These are phyloP conservation scores for Brachyrhaphis roseni DNA, from an alignment of 2,797 vertebrate species.

Conservation along the genomic window DNA sequence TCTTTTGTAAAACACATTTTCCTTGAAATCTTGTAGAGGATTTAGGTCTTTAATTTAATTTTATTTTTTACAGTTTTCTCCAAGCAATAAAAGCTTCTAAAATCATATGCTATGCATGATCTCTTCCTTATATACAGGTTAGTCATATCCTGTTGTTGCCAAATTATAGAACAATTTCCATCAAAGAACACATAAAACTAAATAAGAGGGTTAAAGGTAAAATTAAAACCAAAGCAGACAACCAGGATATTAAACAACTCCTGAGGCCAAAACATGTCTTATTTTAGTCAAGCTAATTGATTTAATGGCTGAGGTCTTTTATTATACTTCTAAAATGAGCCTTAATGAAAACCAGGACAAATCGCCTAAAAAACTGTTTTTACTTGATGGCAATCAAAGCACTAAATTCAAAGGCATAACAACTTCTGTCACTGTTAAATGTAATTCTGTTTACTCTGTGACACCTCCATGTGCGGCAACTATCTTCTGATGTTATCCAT, in stretches of 20 bases:
- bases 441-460: too few species aligned
- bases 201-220: conserved; percentile 29
- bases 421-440: too few species aligned
- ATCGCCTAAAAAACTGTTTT: too few species aligned
- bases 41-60: not conserved
- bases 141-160: conserved; percentile 30
- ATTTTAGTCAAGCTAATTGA: not conserved
- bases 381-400: too few species aligned
- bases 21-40: conserved; percentile 25
- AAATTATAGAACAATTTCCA: conserved; percentile 35
- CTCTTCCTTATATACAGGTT: conserved; percentile 22
- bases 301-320: not conserved
- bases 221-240: conserved; percentile 51
- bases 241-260: conserved; percentile 37
- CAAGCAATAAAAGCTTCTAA: conserved; percentile 28
- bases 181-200: conserved; percentile 34
- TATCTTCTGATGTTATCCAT: too few species aligned
- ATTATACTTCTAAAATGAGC: not conserved
- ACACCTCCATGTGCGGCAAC: too few species aligned
- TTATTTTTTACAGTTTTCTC: conserved; percentile 19
- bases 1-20: conserved; percentile 31
- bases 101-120: conserved; percentile 21
- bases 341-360: too few species aligned
- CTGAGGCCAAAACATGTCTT: conserved; percentile 9
- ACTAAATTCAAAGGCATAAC: too few species aligned